Evolutionary conservation across 2,113 vertebrate species (phyloP).

Genomic region (Corythaixoides concolor): DNA sequence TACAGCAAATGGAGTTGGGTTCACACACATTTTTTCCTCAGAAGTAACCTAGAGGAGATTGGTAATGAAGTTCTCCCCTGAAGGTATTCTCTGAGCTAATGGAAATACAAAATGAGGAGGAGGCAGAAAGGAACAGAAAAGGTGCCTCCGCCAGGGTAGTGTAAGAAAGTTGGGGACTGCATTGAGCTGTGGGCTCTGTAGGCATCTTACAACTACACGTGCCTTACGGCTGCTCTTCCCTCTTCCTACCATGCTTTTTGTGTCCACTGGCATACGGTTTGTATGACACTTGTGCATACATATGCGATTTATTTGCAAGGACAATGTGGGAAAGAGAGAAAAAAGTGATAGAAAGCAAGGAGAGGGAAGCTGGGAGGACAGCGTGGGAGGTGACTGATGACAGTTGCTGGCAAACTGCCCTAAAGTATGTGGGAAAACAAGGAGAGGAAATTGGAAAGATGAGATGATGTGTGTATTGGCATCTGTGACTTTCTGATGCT

Average conservation of each 20-base stretch:
- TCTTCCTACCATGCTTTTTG: neutral
- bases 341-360: neutral
- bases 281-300: neutral
- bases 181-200: neutral
- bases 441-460: neutral
- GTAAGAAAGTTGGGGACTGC: neutral
- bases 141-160: neutral
- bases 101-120: neutral
- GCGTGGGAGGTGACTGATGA: neutral
- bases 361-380: neutral
- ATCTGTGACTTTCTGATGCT: neutral
- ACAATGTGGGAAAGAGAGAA: neutral
- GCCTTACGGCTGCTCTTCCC: neutral
- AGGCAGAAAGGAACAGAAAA: neutral
- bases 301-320: neutral
- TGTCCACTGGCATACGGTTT: neutral
- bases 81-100: neutral
- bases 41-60: neutral
- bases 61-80: neutral
- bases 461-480: neutral
- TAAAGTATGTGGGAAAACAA: neutral
- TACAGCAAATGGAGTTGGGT: neutral
- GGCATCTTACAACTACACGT: neutral
- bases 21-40: neutral
- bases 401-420: neutral